These are phyloP conservation scores for Sebastolobus alascanus DNA, from an alignment of 2,797 vertebrate species.

Conservation along the genomic window DNA sequence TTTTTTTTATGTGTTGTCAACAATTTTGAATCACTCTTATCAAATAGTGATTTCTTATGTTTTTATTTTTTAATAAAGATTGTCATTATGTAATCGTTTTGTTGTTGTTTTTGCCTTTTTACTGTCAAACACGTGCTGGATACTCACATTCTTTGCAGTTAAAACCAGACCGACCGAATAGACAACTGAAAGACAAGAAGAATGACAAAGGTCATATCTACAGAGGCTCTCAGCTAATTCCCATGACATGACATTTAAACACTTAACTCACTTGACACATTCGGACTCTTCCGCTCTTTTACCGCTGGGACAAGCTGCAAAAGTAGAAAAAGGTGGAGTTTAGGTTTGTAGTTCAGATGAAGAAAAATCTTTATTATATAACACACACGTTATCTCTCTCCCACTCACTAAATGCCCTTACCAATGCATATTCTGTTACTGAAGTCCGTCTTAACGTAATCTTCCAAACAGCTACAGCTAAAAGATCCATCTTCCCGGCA, in stretches of 20 bases:
- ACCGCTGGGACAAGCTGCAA: conserved; percentile 74
- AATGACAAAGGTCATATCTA: neutral
- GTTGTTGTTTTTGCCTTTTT: neutral
- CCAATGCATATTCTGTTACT: conserved; percentile 51
- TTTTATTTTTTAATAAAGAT: neutral
- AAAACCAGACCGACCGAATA: conserved; percentile 70
- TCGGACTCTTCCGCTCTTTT: accelerated
- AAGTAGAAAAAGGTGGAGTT: neutral
- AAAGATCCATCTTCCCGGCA: accelerated
- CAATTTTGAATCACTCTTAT: neutral
- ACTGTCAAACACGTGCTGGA: neutral
- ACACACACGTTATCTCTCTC: neutral
- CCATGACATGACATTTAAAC: neutral
- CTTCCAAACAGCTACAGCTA: accelerated
- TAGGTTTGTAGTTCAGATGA: neutral
- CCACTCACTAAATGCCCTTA: conserved; percentile 41
- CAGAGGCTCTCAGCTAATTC: neutral
- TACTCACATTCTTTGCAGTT: conserved; percentile 81
- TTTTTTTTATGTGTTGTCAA: neutral
- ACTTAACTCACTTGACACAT: conserved; percentile 62
- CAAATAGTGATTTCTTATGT: neutral
- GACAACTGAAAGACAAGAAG: conserved; percentile 71
- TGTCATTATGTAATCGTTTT: neutral
- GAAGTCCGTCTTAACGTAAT: accelerated
- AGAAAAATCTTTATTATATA: neutral